Evolutionary conservation across 92 coral and sea anemone species (phyloP).

Genomic region (Phenganax marumi): DNA sequence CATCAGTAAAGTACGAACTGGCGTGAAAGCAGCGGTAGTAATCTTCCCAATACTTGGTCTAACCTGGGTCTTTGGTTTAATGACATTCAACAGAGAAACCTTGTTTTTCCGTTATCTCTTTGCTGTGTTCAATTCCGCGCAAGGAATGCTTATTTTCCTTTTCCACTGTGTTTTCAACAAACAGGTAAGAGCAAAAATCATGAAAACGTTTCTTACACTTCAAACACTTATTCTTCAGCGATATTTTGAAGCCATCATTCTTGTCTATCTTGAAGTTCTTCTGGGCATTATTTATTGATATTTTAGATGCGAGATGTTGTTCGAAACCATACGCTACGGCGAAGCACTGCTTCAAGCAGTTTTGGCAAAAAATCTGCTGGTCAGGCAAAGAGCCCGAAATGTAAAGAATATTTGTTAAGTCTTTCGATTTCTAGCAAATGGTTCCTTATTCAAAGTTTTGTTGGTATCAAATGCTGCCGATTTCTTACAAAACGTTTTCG

Average conservation of each 20-base stretch:
- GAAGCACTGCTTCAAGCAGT: slow-evolving; percentile 24
- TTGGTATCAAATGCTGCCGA: too few relatives aligned
- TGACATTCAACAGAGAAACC: slow-evolving; percentile 73
- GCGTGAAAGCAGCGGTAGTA: slow-evolving; percentile 89
- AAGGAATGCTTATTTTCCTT: slow-evolving; percentile 87
- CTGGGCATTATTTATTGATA: not conserved
- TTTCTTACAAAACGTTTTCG: not conserved
- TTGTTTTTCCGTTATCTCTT: slow-evolving; percentile 77
- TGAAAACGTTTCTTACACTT: not conserved
- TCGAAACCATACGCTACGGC: slow-evolving; percentile 29
- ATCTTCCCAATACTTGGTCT: slow-evolving; percentile 85
- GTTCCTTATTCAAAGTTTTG: not conserved
- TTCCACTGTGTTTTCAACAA: slow-evolving; percentile 86
- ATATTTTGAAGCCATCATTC: not conserved
- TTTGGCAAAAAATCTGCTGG: not conserved
- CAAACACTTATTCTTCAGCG: not conserved
- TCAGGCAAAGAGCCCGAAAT: not conserved
- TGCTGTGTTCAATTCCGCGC: slow-evolving; percentile 75
- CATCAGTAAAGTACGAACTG: slow-evolving; percentile 73
- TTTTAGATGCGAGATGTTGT: slow-evolving; percentile 43
- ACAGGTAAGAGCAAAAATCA: slow-evolving; percentile 59
- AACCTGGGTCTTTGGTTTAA: slow-evolving; percentile 92
- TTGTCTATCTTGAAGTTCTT: not conserved
- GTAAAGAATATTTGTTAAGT: not conserved
- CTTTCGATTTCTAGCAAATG: not conserved